Conservation (phyloP, 2,113 vertebrate genomes). For the Cyanistes caeruleus region DNA sequence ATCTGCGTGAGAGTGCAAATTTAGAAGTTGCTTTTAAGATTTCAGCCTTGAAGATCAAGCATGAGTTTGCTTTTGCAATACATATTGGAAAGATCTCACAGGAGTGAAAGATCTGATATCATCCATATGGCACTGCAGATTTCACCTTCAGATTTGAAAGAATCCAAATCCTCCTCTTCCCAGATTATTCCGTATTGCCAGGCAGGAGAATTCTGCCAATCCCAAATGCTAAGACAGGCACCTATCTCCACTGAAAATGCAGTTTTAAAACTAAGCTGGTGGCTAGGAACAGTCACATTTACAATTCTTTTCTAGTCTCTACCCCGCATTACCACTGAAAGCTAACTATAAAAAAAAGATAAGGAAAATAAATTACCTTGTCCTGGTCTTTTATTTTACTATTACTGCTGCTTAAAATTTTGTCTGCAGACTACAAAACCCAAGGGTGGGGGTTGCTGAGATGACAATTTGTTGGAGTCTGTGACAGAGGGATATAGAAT, state of each 20-base stretch:
- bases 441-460: background rate
- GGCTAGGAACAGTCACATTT: background rate
- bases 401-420: background rate
- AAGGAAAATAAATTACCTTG: background rate
- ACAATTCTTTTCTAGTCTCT: background rate
- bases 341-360: background rate
- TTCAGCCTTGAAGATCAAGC: background rate
- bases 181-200: background rate
- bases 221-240: slow-evolving; percentile 1
- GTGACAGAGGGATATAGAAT: background rate
- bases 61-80: background rate
- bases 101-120: slow-evolving; percentile 24
- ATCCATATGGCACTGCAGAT: slow-evolving; percentile 59
- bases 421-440: background rate
- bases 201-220: slow-evolving; percentile 25
- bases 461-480: background rate
- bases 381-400: background rate
- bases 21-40: slow-evolving; percentile 7
- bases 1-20: background rate
- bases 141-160: slow-evolving; percentile 45
- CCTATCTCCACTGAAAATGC: background rate
- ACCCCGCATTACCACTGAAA: background rate
- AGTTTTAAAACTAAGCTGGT: background rate
- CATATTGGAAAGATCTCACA: background rate
- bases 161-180: slow-evolving; percentile 20